Evolutionary conservation across 1,140 invertebrate species (phyloP).

Genomic region (Rhysida immarginata): DNA sequence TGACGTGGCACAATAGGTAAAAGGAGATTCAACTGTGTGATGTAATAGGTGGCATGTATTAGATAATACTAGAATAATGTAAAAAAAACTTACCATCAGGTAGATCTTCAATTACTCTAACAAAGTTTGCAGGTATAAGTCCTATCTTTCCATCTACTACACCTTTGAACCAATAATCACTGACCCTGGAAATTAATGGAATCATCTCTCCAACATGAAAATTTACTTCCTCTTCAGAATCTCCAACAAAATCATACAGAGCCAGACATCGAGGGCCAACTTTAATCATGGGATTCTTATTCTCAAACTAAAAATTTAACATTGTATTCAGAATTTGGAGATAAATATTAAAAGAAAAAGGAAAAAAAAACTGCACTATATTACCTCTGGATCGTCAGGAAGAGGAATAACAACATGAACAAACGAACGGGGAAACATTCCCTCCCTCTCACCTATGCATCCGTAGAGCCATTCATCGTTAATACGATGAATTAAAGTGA

Average conservation of each 20-base stretch:
- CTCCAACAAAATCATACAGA: slow-evolving; percentile 44
- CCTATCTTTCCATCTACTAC: slow-evolving; percentile 47
- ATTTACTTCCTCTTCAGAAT: slow-evolving; percentile 37
- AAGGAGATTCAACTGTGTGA: no score
- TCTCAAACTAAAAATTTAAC: not conserved
- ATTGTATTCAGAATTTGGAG: not conserved
- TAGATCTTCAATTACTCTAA: slow-evolving; percentile 26
- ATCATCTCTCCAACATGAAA: slow-evolving; percentile 50
- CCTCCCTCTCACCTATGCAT: slow-evolving; percentile 42
- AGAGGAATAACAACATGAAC: slow-evolving; percentile 58
- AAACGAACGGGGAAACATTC: slow-evolving; percentile 66
- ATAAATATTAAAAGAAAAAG: not conserved
- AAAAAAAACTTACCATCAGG: slow-evolving; percentile 1
- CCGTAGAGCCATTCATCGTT: slow-evolving; percentile 70
- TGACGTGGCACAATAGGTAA: no score
- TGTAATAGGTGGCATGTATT: no score
- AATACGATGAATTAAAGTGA: slow-evolving; percentile 46
- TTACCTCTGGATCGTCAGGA: slow-evolving; percentile 22
- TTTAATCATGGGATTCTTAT: not conserved
- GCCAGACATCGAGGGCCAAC: slow-evolving; percentile 33
- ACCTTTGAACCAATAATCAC: slow-evolving; percentile 66
- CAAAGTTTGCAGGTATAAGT: slow-evolving; percentile 66
- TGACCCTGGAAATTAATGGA: slow-evolving; percentile 49
- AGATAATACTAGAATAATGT: no score
- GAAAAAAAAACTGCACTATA: slow-evolving; percentile 12